These are phyloP conservation scores for Hycleus phaleratus DNA, from an alignment of 1,140 invertebrate species.

Conservation along the genomic window DNA sequence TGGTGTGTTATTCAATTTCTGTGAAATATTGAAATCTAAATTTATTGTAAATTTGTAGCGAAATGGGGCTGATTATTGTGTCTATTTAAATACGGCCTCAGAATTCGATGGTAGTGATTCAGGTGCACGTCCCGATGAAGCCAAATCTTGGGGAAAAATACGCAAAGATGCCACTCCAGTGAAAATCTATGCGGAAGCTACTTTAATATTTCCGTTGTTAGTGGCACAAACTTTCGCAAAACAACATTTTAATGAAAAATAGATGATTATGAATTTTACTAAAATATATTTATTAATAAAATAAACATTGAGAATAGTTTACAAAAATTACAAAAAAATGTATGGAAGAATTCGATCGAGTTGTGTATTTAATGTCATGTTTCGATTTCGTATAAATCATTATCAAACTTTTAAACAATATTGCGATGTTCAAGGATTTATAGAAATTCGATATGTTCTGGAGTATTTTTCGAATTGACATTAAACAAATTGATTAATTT, in stretches of 20 bases:
- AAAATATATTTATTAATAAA: conserved; percentile 12
- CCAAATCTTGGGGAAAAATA: conserved; percentile 98
- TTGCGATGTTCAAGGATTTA: too few relatives aligned
- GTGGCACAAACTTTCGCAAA: conserved; percentile 93
- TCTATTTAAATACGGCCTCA: conserved; percentile 94
- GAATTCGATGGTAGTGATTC: conserved; percentile 99
- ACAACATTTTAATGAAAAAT: conserved; percentile 18
- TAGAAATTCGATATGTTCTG: too few relatives aligned
- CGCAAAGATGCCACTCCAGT: conserved; percentile 81
- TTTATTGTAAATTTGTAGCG: conserved; percentile 51
- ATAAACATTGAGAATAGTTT: conserved; percentile 3
- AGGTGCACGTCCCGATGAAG: conserved; percentile 96
- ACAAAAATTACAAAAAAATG: background rate
- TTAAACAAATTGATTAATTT: too few relatives aligned
- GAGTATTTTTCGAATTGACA: too few relatives aligned
- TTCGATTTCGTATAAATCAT: too few relatives aligned
- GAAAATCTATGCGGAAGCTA: conserved; percentile 95
- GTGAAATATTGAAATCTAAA: background rate
- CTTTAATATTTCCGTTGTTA: conserved; percentile 87
- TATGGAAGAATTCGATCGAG: background rate
- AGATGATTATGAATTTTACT: background rate
- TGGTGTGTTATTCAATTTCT: conserved; percentile 51
- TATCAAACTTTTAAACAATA: too few relatives aligned
- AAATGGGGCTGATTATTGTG: conserved; percentile 95
- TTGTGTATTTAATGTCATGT: too few relatives aligned